Evolutionary conservation across 1,140 invertebrate genomes (phyloP).

Genomic region (Zaprionus ornatus): DNA sequence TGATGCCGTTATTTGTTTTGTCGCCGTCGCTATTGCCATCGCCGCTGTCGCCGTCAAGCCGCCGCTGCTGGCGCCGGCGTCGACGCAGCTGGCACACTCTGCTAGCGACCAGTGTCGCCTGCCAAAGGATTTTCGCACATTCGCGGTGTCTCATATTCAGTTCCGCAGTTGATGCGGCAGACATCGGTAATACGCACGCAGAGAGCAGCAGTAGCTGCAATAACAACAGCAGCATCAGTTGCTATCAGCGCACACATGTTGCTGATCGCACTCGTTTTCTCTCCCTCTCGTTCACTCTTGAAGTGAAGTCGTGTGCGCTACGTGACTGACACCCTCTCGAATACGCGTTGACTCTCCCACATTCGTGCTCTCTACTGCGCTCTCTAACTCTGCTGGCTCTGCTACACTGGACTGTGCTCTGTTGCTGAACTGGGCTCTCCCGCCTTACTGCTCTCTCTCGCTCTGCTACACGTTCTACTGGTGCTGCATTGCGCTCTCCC

Average conservation of each 20-base stretch:
- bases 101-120: conserved; percentile 38
- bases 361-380: neutral
- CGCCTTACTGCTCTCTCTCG: conserved; percentile 1
- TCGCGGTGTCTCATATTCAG: conserved; percentile 72
- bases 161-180: conserved; percentile 66
- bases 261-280: conserved; percentile 21
- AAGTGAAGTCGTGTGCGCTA: neutral
- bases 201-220: conserved; percentile 38
- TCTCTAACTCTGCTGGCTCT: neutral
- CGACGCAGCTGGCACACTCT: conserved; percentile 35
- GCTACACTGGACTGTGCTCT: neutral
- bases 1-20: conserved; percentile 79
- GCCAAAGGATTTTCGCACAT: conserved; percentile 66
- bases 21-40: conserved; percentile 62
- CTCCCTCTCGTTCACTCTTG: conserved; percentile 1
- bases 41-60: conserved; percentile 60
- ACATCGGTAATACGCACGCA: conserved; percentile 53
- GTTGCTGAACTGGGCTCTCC: neutral
- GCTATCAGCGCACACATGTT: conserved; percentile 6
- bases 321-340: neutral
- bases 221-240: conserved; percentile 31
- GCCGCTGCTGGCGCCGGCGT: conserved; percentile 34
- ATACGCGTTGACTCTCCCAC: no score
- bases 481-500: neutral
- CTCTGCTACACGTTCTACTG: neutral